phyloP scores from a whole-genome alignment of 2,797 vertebrate species.

The Cynopterus sphinx region DNA sequence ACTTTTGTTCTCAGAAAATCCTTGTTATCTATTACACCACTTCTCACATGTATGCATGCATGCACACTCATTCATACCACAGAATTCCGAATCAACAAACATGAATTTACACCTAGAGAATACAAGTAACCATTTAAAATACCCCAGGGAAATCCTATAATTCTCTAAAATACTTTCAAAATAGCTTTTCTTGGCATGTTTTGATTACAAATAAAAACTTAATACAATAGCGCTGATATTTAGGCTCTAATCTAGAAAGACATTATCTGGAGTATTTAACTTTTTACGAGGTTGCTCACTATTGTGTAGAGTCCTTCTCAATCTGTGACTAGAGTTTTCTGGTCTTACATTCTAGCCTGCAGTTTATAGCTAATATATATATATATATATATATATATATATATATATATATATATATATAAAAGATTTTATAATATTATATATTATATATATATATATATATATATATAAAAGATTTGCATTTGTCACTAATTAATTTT shows the following conservation, averaged over 20 bases:
- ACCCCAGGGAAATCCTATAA: not conserved
- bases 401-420: not conserved
- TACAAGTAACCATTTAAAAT: not conserved
- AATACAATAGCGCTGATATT: not conserved
- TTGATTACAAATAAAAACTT: not conserved
- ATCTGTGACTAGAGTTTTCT: not conserved
- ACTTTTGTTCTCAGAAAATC: not conserved
- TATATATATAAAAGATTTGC: not conserved
- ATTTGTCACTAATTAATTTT: not conserved
- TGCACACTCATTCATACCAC: not conserved
- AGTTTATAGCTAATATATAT: not conserved
- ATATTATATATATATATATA: not conserved
- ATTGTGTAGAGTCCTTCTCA: not conserved
- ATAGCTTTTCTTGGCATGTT: not conserved
- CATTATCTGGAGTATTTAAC: not conserved
- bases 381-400: not conserved
- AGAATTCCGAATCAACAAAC: not conserved
- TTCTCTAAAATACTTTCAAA: not conserved
- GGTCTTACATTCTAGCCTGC: not conserved
- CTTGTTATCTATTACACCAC: not conserved
- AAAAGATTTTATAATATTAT: no score
- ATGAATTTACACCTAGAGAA: not conserved
- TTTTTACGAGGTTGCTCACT: not conserved
- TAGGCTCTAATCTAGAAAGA: not conserved
- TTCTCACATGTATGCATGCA: not conserved